Evolutionary conservation across 2,888 invertebrate species (phyloP), one percentile per base, ranked within the genome.

Genomic region (Leptinotarsa tumamoca): DNA sequence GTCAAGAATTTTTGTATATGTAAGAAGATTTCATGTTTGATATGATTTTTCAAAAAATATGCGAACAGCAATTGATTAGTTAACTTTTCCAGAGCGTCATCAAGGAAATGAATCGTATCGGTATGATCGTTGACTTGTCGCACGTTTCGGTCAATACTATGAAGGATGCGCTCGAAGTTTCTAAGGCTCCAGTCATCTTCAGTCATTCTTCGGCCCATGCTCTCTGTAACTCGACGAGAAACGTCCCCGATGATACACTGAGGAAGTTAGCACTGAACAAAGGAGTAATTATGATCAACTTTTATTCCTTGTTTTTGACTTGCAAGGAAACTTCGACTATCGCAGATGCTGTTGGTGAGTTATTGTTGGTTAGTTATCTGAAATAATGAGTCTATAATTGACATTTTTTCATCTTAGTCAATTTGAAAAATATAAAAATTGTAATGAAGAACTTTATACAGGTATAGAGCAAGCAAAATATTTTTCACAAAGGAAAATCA

Each of bases 201-300:
- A 95, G 95, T 66, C 96, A 96, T 87, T 95, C 96, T 14, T 94
- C 94, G 3, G 95, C 95, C 66, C 94, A 94, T 84, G 92, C 94
- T 33, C 89, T 95, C 4, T 96, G 96, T 90, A 94, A 95, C 85
- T 94, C 94, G 54, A 93, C 94, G 73, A 91, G 96, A 77, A 96
- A 96, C 87, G 95, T 95, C 27, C 94, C 94, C 72, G 95, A 96
- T 87, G 91, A 93, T 73, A 93, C 95, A 73, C 90, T 96, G 71
- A 89, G 92, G 66, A 90, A 92, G 82, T 91, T 96, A 81, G 93
- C 94, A 50, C 91, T 93, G 81, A 96, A 96, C 87, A 93, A 93
- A 76, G 96, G 96, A 56, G 91, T 96, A 72, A 93, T 96, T 78
- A 96, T 96, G 96, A 94, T 96, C 84, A 95, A 95, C 88, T 96